A percentile compares a stretch with the other conserved stretches of the same genome.
Conservation (phyloP, 2,797 vertebrate species). For the Oreochromis grahami region DNA sequence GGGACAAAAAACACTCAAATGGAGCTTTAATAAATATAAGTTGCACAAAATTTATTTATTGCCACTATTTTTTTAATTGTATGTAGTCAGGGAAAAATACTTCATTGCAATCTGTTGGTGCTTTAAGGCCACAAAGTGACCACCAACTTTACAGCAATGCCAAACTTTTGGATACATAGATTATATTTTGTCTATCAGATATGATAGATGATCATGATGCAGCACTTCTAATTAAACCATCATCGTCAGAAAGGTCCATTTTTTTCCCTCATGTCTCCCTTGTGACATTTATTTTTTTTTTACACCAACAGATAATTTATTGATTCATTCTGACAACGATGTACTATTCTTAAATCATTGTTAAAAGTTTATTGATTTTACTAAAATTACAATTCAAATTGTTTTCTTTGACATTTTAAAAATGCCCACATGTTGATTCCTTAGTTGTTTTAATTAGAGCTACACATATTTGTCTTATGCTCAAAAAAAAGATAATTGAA, state of each 20-base stretch:
- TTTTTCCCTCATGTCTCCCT: neutral
- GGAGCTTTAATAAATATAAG: neutral
- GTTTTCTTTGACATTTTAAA: neutral
- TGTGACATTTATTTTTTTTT: neutral
- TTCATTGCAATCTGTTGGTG: neutral
- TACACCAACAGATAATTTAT: neutral
- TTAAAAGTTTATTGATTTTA: neutral
- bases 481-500: neutral
- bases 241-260: neutral
- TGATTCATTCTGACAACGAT: neutral
- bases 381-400: neutral
- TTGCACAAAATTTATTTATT: neutral
- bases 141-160: neutral
- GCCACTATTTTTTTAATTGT: neutral
- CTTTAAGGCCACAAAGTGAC: neutral
- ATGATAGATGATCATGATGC: neutral
- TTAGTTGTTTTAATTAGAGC: neutral
- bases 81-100: neutral
- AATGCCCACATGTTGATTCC: neutral
- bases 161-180: neutral
- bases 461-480: neutral
- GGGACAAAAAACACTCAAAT: neutral
- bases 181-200: neutral
- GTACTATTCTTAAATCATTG: accelerated
- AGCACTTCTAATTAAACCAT: neutral